phyloP scores from a whole-genome alignment of 2,113 vertebrate species.

The Channa argus region DNA sequence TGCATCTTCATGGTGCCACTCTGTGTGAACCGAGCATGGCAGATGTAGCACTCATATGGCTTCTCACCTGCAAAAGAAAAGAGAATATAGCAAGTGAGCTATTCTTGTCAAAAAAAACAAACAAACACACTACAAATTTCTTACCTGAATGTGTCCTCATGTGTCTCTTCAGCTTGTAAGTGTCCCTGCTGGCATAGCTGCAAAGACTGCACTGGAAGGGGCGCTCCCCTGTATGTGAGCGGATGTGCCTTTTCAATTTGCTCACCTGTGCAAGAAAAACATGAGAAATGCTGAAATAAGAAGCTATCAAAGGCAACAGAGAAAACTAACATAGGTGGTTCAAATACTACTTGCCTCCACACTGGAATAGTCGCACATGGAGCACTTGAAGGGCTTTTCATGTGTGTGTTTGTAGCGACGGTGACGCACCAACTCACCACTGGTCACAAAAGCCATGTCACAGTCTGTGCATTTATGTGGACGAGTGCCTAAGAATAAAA shows the following conservation, averaged over 20 bases:
- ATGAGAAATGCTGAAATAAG: not conserved
- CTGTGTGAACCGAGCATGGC: conserved; percentile 98
- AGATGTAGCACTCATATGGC: conserved; percentile 99
- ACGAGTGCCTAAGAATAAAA: conserved; percentile 88
- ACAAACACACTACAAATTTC: not conserved
- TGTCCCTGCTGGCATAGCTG: conserved; percentile 99
- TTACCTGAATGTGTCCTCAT: conserved; percentile 99
- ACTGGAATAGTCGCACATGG: conserved; percentile 98
- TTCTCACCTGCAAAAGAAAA: conserved; percentile 89
- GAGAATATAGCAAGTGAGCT: not conserved
- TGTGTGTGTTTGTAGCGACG: conserved; percentile 99
- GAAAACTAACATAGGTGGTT: too few species aligned
- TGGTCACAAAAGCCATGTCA: conserved; percentile 99
- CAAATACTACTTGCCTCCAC: conserved; percentile 87
- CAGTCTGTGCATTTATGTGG: conserved; percentile 99
- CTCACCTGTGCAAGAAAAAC: conserved; percentile 87
- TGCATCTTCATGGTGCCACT: conserved; percentile 99
- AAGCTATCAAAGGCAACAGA: fast-evolving
- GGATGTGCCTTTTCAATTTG: conserved; percentile 99
- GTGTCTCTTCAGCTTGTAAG: conserved; percentile 98
- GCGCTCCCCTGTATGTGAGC: conserved; percentile 97
- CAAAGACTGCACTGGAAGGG: conserved; percentile 99
- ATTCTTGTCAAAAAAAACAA: not conserved
- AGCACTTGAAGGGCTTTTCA: conserved; percentile 99
- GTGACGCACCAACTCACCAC: conserved; percentile 97